phyloP scores from a whole-genome alignment of 37 sponge, comb jelly and placozoan species.

The Aphrocallistes beatrix region DNA sequence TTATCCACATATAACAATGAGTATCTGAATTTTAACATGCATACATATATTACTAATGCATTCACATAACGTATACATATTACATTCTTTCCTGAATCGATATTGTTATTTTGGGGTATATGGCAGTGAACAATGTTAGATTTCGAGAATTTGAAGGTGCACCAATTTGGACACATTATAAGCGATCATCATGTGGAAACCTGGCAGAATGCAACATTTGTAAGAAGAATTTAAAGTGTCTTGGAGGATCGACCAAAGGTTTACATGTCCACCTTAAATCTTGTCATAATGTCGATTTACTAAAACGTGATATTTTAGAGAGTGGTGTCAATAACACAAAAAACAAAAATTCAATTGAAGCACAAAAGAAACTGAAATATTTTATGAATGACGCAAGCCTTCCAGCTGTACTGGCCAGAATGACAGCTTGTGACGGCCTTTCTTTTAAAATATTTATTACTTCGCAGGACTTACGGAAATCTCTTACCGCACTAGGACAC shows the following conservation, averaged over 20 bases:
- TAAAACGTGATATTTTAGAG: constrained; percentile 5
- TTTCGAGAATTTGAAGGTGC: constrained; percentile 14
- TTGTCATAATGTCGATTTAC: not conserved
- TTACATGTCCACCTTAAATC: not conserved
- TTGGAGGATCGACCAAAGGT: not conserved
- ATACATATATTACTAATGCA: not conserved
- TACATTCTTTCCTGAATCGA: too few species aligned
- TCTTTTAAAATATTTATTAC: not conserved
- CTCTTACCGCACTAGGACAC: not conserved
- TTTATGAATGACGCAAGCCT: not conserved
- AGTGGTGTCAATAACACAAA: not conserved
- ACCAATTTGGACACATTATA: constrained; percentile 16
- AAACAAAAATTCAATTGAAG: not conserved
- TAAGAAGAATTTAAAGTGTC: not conserved
- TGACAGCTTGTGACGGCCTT: constrained; percentile 9
- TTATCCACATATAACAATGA: too few species aligned
- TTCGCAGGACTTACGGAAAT: constrained; percentile 3
- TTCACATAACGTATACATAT: not conserved
- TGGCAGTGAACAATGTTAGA: not conserved
- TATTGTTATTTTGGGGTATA: not conserved
- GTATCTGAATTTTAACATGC: too few species aligned
- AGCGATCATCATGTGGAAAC: not conserved
- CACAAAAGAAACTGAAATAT: not conserved
- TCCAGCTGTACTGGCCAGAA: not conserved
- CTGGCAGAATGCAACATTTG: not conserved